Percentiles rank a stretch among this genome's conserved stretches.
phyloP scores from a whole-genome alignment of 2,888 invertebrate species.

The Plebejus anna region DNA sequence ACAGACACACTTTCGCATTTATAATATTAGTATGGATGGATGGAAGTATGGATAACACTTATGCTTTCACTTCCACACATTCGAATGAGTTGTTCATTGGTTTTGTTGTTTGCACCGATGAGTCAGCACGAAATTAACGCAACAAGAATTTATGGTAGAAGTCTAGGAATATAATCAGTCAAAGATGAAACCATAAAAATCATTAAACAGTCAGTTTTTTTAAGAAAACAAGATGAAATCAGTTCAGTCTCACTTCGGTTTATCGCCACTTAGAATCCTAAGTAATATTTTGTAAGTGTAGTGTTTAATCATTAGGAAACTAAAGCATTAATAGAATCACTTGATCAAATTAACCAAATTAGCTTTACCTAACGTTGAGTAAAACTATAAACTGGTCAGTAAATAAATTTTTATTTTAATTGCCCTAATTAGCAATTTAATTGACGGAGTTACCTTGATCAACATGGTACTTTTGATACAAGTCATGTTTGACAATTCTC shows the following conservation, averaged over 20 bases:
- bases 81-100: too few relatives aligned
- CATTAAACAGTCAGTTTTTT: too few relatives aligned
- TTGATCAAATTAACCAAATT: neutral
- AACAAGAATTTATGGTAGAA: too few relatives aligned
- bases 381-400: neutral
- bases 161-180: too few relatives aligned
- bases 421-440: neutral
- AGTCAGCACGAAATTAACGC: too few relatives aligned
- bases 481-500: neutral
- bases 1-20: too few relatives aligned
- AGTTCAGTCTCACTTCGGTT: neutral
- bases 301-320: neutral
- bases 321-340: neutral
- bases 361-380: neutral
- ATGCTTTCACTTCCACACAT: too few relatives aligned
- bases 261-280: neutral
- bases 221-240: too few relatives aligned
- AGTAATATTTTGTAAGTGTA: neutral
- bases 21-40: too few relatives aligned
- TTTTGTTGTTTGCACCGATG: too few relatives aligned
- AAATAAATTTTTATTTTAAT: neutral
- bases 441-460: neutral
- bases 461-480: neutral
- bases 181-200: neutral
- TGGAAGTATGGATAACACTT: too few relatives aligned